Evolutionary conservation across 1,140 invertebrate genomes (phyloP).

Genomic region (Leptinotarsa lineolata): DNA sequence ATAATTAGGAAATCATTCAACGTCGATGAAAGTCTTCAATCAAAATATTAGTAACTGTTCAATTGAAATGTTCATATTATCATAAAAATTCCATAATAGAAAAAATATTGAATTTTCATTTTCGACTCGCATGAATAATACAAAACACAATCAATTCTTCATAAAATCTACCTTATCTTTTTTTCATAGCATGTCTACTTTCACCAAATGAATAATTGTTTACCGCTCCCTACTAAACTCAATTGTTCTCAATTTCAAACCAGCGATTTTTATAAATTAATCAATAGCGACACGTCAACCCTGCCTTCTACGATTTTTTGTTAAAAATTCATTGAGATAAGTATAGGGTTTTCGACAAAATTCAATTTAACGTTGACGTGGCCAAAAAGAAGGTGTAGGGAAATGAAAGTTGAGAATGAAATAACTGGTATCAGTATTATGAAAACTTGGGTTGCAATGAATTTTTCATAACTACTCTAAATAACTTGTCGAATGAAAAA

Average conservation of each 20-base stretch:
- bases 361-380: background rate
- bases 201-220: background rate
- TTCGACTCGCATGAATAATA: background rate
- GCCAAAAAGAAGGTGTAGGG: background rate
- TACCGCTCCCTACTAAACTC: background rate
- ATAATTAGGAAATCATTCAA: too few species aligned
- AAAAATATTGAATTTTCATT: too few species aligned
- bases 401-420: background rate
- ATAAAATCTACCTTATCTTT: background rate
- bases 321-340: background rate
- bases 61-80: too few species aligned
- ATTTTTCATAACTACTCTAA: too few species aligned
- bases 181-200: background rate
- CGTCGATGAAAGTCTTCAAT: too few species aligned
- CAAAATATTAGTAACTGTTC: too few species aligned
- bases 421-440: background rate
- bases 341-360: background rate
- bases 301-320: background rate
- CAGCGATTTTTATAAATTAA: background rate
- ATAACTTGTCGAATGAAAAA: too few species aligned
- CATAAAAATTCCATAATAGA: too few species aligned
- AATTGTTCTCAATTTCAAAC: conserved; percentile 3
- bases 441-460: background rate
- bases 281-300: background rate
- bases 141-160: background rate